Base-by-base conservation (phyloP, 1,140 invertebrate genomes). In the Magallana ariakensis region DNA sequence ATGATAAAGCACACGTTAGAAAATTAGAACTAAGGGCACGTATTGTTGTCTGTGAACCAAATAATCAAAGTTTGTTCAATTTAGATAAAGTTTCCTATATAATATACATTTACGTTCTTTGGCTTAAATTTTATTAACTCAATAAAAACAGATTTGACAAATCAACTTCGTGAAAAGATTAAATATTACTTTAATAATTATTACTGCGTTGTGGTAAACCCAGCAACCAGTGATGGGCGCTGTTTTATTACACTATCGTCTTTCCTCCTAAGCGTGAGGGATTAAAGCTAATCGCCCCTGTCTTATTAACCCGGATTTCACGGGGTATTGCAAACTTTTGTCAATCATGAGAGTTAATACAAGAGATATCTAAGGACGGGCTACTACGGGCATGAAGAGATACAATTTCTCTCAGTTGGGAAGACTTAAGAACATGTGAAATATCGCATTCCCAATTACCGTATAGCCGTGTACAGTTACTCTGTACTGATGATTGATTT, bases 401-500 rank as follows among this genome's bases (percentile, higher is more conserved):
- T 81, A 54, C 80, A 54, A 26, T 55, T 81, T 81, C 55, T 10
- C 8, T 55, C n/a, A 81, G 1, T 54, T n/a, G 1, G 46, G 8
- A 26, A 19, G 33, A 54, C 13, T 81, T 11, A 54, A 81, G 55
- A 81, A 81, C 66, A 70, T 70, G 80, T 55, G 55, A 81, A 81
- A 81, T 55, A 81, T 81, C 46, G 19, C 33, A 81, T 81, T 81
- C 46, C 55, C 19, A 81, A 55, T 11, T 15, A n/a, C n/a, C n/a
- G n/a, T n/a, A 33, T 55, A 81, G 1, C 19, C 46, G 16, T 55
- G 11, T 81, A 46, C 15, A 15, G 15, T 62, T 4, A 4, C 15
- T 62, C 46, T 81, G 80, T 16, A 22, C 22, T 85, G 81, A 13
- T 11, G 3, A 55, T 13, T 75, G 22, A 56, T 83, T 70, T 83